Conservation (phyloP, 53 echinoderm and acorn worm species). For the Temnopleurus reevesii region DNA sequence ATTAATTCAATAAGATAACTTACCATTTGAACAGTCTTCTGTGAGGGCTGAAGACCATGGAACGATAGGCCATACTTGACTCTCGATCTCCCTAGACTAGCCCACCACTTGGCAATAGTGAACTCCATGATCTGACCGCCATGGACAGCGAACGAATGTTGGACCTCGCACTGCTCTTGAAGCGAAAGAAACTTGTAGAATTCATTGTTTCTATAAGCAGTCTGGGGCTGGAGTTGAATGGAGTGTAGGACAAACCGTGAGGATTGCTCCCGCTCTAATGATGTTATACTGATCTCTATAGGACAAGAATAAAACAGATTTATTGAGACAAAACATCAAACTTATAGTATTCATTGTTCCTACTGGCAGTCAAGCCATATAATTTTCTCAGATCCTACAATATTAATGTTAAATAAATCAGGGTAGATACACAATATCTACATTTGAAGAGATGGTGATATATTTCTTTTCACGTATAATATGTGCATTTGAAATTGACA, state of each 20-base stretch:
- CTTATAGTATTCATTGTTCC: too few species aligned
- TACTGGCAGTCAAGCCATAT: too few species aligned
- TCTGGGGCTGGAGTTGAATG: conserved; percentile 86
- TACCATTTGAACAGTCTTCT: conserved; percentile 86
- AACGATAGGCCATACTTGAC: conserved; percentile 83
- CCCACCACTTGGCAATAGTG: conserved; percentile 96
- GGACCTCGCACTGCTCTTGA: conserved; percentile 68
- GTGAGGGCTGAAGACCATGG: conserved; percentile 84
- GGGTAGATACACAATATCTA: too few species aligned
- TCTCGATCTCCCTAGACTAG: conserved; percentile 79
- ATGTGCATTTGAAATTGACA: too few species aligned
- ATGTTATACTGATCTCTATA: conserved; percentile 79
- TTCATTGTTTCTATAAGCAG: conserved; percentile 90
- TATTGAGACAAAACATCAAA: too few species aligned
- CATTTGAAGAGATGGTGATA: too few species aligned
- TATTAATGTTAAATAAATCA: too few species aligned
- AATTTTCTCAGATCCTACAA: too few species aligned
- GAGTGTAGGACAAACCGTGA: conserved; percentile 91
- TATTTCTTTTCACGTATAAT: too few species aligned
- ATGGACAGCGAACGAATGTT: conserved; percentile 81
- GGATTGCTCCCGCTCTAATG: conserved; percentile 70
- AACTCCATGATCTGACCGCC: conserved; percentile 79
- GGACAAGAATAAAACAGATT: too few species aligned
- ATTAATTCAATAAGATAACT: neutral
- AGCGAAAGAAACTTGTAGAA: conserved; percentile 94